Conservation (phyloP, 2,888 invertebrate genomes). For the Bellardia bayeri region DNA sequence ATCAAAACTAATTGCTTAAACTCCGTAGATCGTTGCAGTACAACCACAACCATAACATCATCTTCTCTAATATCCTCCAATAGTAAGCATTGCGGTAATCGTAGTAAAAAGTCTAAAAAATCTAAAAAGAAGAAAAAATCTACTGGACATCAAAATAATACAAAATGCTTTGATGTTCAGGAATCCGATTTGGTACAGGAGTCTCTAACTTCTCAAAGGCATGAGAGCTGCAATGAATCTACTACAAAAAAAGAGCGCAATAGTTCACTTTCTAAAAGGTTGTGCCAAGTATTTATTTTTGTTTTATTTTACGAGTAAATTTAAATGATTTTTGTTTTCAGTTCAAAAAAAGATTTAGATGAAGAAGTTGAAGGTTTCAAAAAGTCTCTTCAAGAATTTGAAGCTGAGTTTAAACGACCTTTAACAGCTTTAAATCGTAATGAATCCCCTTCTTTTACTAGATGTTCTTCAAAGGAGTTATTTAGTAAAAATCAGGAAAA, state of each 20-base stretch:
- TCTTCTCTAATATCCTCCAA: slow-evolving; percentile 65
- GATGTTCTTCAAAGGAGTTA: slow-evolving; percentile 21
- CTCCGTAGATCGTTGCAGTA: slow-evolving; percentile 71
- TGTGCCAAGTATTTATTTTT: neutral
- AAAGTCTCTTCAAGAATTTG: slow-evolving; percentile 77
- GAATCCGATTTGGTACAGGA: neutral
- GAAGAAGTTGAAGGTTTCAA: slow-evolving; percentile 78
- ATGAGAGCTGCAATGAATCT: neutral
- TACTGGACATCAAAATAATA: neutral
- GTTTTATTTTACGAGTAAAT: neutral
- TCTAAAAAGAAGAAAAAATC: slow-evolving; percentile 74
- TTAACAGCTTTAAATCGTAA: slow-evolving; percentile 18
- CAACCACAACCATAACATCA: slow-evolving; percentile 68
- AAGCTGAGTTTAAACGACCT: slow-evolving; percentile 74
- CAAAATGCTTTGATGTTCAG: neutral
- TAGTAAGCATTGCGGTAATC: slow-evolving; percentile 22
- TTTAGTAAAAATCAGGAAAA: neutral
- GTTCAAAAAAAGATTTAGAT: slow-evolving; percentile 78
- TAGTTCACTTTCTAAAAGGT: slow-evolving; percentile 24
- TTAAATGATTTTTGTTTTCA: slow-evolving; percentile 54
- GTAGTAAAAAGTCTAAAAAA: slow-evolving; percentile 55
- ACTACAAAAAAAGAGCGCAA: slow-evolving; percentile 8
- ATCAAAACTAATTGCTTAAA: slow-evolving; percentile 71
- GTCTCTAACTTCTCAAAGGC: neutral
- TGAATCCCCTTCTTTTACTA: slow-evolving; percentile 6